Evolutionary conservation across 2,888 invertebrate species (phyloP).

Genomic region (Elmis aenea): DNA sequence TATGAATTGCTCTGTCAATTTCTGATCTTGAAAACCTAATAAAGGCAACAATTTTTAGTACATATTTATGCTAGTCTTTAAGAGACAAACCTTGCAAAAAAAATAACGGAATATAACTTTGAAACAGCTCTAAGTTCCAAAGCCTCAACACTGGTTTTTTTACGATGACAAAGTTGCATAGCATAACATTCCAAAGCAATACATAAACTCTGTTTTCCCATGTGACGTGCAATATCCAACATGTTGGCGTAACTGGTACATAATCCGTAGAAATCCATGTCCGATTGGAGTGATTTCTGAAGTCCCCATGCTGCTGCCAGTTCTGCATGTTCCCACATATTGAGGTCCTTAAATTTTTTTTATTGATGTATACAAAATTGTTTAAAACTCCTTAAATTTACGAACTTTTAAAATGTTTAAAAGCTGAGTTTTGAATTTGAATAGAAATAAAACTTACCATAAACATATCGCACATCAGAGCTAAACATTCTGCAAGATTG

Average conservation of each 20-base stretch:
- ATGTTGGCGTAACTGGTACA: constrained; percentile 54
- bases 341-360: constrained; percentile 28
- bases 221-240: constrained; percentile 42
- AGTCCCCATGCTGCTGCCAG: constrained; percentile 57
- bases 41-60: constrained; percentile 1
- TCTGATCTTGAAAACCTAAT: constrained; percentile 37
- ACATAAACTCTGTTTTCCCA: constrained; percentile 29
- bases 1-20: constrained; percentile 37
- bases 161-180: constrained; percentile 43
- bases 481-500: constrained; percentile 46
- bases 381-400: neutral
- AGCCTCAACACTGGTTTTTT: constrained; percentile 40
- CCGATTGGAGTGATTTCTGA: constrained; percentile 49
- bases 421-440: too few relatives aligned
- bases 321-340: constrained; percentile 47
- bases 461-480: constrained; percentile 43
- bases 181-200: constrained; percentile 44
- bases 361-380: neutral
- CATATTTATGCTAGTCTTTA: neutral
- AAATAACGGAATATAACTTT: constrained; percentile 46
- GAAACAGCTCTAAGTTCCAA: constrained; percentile 47
- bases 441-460: constrained; percentile 41
- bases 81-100: constrained; percentile 42
- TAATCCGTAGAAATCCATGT: constrained; percentile 51
- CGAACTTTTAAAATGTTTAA: too few relatives aligned